Conservation (phyloP, 2,888 invertebrate species). For the Xylota segnis region DNA sequence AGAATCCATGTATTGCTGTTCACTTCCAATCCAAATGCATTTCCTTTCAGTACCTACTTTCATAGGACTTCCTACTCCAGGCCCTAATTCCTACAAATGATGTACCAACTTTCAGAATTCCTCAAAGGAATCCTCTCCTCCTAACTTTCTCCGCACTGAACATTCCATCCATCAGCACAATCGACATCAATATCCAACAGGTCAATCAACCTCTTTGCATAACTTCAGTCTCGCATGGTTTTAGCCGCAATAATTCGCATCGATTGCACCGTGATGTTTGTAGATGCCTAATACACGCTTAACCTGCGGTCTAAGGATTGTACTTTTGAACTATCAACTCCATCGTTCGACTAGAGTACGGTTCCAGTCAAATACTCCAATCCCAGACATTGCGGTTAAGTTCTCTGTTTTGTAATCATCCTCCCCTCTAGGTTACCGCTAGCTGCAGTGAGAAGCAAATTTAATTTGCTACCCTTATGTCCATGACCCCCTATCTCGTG, state of each 20-base stretch:
- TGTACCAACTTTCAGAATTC: neutral
- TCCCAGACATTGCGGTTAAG: constrained; percentile 63
- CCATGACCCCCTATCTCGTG: constrained; percentile 41
- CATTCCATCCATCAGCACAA: neutral
- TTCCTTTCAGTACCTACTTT: no score
- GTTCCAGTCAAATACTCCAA: constrained; percentile 57
- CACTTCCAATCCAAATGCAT: no score
- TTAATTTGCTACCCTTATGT: constrained; percentile 66
- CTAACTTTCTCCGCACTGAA: neutral
- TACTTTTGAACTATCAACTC: constrained; percentile 9
- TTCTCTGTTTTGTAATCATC: constrained; percentile 68
- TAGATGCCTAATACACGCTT: neutral
- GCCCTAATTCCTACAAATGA: no score
- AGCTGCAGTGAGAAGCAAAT: constrained; percentile 63
- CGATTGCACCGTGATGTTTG: neutral
- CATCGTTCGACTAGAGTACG: neutral
- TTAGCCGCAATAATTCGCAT: neutral
- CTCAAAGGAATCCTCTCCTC: neutral
- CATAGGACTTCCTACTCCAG: no score
- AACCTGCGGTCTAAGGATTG: neutral
- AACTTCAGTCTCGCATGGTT: neutral
- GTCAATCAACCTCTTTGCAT: neutral
- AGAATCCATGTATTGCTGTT: no score
- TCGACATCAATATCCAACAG: neutral
- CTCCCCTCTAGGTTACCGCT: constrained; percentile 33